Percentiles rank a stretch among this genome's conserved stretches.
Evolutionary conservation across 2,797 vertebrate genomes (phyloP).

Genomic region (Carapus acus): DNA sequence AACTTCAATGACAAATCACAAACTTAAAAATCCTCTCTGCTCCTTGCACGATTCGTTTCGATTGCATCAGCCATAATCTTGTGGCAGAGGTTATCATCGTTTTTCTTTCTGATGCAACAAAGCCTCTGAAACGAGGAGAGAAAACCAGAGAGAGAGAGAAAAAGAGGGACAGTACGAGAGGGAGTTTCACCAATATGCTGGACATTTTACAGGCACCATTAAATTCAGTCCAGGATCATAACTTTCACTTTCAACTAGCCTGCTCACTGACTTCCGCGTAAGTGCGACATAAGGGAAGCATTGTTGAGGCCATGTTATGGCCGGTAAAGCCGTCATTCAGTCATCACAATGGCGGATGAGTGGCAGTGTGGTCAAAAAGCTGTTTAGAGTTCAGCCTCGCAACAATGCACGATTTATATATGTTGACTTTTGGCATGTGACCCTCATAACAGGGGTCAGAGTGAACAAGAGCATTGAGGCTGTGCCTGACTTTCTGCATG

Average conservation of each 20-base stretch:
- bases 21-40: no score
- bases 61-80: constrained; percentile 1
- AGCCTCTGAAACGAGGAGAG: background rate
- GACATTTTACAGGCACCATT: no score
- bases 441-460: constrained; percentile 2
- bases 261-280: no score
- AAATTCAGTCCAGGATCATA: background rate
- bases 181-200: background rate
- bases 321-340: background rate
- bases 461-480: constrained; percentile 26
- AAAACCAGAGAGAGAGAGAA: background rate
- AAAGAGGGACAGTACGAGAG: no score
- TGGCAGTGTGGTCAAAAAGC: background rate
- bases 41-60: no score
- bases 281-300: no score
- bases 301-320: no score
- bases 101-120: constrained; percentile 15
- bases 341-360: background rate
- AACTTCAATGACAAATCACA: no score
- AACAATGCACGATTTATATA: background rate
- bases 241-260: no score
- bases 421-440: constrained; percentile 5
- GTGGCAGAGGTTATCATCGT: constrained; percentile 9
- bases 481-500: constrained; percentile 33
- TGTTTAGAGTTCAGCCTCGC: background rate